phyloP scores from a whole-genome alignment of 2,888 invertebrate genomes.

The Diloba caeruleocephala region DNA sequence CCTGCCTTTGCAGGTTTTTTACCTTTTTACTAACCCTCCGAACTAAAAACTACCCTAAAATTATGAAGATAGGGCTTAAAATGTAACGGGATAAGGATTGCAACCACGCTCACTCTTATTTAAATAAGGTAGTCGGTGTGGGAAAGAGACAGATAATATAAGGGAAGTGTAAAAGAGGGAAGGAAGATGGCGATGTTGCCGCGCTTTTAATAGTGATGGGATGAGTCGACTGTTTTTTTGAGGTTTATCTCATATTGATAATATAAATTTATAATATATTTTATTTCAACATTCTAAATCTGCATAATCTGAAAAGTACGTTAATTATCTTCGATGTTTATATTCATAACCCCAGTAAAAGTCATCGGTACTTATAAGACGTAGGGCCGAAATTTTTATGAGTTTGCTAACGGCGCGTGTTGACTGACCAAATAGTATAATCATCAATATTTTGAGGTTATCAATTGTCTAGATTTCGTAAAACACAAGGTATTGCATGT shows the following conservation, averaged over 20 bases:
- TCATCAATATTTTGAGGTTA: too few relatives aligned
- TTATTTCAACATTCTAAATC: too few relatives aligned
- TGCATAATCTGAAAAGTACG: too few relatives aligned
- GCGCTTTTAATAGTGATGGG: conserved; percentile 76
- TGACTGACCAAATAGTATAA: too few relatives aligned
- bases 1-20: conserved; percentile 77
- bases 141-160: conserved; percentile 69
- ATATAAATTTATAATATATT: too few relatives aligned
- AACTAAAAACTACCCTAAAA: conserved; percentile 60
- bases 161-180: conserved; percentile 75
- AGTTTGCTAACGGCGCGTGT: too few relatives aligned
- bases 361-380: too few relatives aligned
- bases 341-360: too few relatives aligned
- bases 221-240: conserved; percentile 56
- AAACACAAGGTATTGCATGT: too few relatives aligned
- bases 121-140: conserved; percentile 87
- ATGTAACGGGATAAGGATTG: conserved; percentile 57
- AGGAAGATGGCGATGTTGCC: conserved; percentile 76
- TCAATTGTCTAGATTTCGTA: too few relatives aligned
- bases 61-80: conserved; percentile 61
- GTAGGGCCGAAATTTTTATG: too few relatives aligned
- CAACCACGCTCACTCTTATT: conserved; percentile 83
- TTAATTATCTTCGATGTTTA: too few relatives aligned
- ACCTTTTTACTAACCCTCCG: conserved; percentile 60
- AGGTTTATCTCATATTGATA: not conserved